Conservation (phyloP, 2,113 vertebrate genomes). For the Myxocyprinus asiaticus region DNA sequence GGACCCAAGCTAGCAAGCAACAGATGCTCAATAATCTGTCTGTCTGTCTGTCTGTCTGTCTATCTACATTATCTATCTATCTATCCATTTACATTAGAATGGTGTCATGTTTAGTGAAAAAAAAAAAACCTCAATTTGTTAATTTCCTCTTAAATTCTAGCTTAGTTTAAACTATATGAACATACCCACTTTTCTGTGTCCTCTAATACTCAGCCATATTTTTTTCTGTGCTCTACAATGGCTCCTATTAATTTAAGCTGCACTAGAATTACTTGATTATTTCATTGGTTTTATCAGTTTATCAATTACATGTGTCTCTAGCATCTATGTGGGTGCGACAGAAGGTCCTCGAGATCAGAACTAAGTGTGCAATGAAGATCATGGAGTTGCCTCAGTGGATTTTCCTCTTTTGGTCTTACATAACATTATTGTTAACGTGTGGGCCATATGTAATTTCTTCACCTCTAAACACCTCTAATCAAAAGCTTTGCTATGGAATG, state of each 20-base stretch:
- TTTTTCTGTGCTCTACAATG: background rate
- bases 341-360: background rate
- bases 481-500: constrained; percentile 3
- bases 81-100: background rate
- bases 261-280: background rate
- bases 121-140: background rate
- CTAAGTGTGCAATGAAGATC: background rate
- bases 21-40: too few species aligned
- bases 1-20: too few species aligned
- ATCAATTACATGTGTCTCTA: background rate
- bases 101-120: background rate
- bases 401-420: background rate
- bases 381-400: background rate
- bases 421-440: background rate
- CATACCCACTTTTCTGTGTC: too few species aligned
- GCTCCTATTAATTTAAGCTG: background rate
- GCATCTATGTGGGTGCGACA: background rate
- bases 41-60: background rate
- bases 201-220: background rate
- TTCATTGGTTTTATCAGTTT: background rate
- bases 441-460: background rate
- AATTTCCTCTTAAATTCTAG: too few species aligned
- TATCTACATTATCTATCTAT: too few species aligned
- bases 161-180: too few species aligned
- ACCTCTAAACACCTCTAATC: background rate